Conservation (phyloP, 2,888 invertebrate genomes). For the Peribatodes rhomboidaria region DNA sequence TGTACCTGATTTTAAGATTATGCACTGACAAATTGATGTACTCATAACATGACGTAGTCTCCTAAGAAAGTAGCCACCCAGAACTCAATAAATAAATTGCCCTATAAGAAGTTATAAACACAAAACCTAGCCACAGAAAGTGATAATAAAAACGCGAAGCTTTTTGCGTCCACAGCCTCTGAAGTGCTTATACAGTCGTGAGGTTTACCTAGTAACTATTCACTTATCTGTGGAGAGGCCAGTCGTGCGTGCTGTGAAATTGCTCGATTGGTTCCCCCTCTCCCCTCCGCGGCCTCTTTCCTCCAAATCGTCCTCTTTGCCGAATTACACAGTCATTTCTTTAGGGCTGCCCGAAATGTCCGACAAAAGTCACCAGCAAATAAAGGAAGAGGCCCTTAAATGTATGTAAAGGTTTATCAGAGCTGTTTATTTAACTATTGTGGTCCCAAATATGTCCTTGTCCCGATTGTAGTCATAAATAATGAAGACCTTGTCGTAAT, state of each 20-base stretch:
- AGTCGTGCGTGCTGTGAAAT: constrained; percentile 79
- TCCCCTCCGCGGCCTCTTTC: constrained; percentile 47
- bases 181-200: constrained; percentile 70
- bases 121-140: constrained; percentile 25
- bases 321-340: constrained; percentile 57
- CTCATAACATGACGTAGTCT: background rate
- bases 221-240: constrained; percentile 51
- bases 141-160: constrained; percentile 52
- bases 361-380: background rate
- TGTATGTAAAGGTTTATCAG: no score
- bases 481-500: no score
- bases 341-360: constrained; percentile 35
- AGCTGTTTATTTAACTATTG: background rate
- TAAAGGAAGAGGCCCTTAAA: background rate
- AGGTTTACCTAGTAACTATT: constrained; percentile 48
- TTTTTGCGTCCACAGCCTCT: constrained; percentile 53
- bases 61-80: background rate
- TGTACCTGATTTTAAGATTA: no score
- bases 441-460: no score
- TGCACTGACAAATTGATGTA: background rate
- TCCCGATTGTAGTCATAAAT: no score
- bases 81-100: background rate
- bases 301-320: constrained; percentile 56
- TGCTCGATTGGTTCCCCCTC: constrained; percentile 70
- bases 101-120: constrained; percentile 1